These are phyloP conservation scores for Babylonia areolata DNA, from an alignment of 1,140 invertebrate species.

Conservation along the genomic window DNA sequence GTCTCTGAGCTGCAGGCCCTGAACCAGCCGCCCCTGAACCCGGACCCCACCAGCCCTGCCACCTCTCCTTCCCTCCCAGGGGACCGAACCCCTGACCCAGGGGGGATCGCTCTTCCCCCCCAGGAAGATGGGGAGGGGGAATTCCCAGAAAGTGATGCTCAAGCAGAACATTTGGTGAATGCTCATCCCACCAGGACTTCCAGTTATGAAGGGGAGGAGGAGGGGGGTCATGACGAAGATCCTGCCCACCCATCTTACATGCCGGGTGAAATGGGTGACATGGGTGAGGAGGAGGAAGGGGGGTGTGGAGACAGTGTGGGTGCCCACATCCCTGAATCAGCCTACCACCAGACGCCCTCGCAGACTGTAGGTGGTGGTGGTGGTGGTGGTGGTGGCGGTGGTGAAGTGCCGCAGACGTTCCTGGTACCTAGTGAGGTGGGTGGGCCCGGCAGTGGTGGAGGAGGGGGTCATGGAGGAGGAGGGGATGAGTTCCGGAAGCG, in stretches of 20 bases:
- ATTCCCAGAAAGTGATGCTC: not conserved
- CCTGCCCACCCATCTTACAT: not conserved
- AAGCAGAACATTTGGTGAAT: not conserved
- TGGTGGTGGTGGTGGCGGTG: too few relatives aligned
- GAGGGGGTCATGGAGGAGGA: not conserved
- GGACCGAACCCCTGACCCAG: not conserved
- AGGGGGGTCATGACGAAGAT: not conserved
- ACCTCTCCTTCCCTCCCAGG: not conserved
- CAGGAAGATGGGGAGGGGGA: too few relatives aligned
- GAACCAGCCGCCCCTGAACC: not conserved
- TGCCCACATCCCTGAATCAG: not conserved
- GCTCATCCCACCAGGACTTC: conserved; percentile 1
- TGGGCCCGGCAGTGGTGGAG: not conserved
- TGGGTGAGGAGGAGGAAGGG: not conserved
- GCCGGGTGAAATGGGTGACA: too few relatives aligned
- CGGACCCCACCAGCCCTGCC: not conserved
- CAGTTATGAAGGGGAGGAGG: not conserved
- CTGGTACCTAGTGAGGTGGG: not conserved
- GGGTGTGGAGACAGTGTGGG: not conserved
- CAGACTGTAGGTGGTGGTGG: not conserved
- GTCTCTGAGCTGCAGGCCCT: conserved; percentile 6
- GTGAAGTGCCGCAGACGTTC: conserved; percentile 15
- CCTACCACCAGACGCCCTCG: not conserved
- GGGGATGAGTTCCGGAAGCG: not conserved
- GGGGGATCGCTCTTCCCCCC: too few relatives aligned